These are phyloP conservation scores for Xestobium rufovillosum DNA, from an alignment of 2,888 invertebrate species.

Conservation along the genomic window DNA sequence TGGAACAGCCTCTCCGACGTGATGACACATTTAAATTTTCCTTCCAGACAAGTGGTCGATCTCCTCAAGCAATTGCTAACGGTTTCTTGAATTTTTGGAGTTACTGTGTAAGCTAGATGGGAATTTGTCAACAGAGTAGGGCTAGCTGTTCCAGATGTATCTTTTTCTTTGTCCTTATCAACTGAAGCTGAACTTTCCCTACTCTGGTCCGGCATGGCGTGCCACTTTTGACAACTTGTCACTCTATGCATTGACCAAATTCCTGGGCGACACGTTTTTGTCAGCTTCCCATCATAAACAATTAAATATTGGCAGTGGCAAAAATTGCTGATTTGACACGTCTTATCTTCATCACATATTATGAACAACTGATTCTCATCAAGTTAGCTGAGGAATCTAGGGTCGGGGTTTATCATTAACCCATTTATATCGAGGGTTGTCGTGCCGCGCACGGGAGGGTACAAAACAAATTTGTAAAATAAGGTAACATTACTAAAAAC, in stretches of 20 bases:
- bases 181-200: slow-evolving; percentile 15
- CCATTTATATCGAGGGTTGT: slow-evolving; percentile 32
- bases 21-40: slow-evolving; percentile 47
- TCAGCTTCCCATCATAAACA: too few relatives aligned
- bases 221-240: slow-evolving; percentile 9
- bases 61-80: slow-evolving; percentile 25
- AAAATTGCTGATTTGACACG: too few relatives aligned
- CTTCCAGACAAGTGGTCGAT: slow-evolving; percentile 31
- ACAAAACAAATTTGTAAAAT: slow-evolving; percentile 36
- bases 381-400: slow-evolving; percentile 8
- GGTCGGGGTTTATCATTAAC: slow-evolving; percentile 28
- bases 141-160: neutral
- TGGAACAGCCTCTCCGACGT: slow-evolving; percentile 58
- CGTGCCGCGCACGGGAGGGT: slow-evolving; percentile 32
- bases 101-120: slow-evolving; percentile 21
- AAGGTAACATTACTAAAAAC: slow-evolving; percentile 10
- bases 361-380: slow-evolving; percentile 9
- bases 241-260: too few relatives aligned
- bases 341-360: too few relatives aligned
- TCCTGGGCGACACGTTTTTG: too few relatives aligned
- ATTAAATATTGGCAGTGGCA: too few relatives aligned
- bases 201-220: slow-evolving; percentile 24
- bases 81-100: slow-evolving; percentile 28
- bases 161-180: slow-evolving; percentile 17
- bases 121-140: neutral